Evolutionary conservation across 1,140 invertebrate genomes (phyloP).

Genomic region (Acromyrmex heyeri): DNA sequence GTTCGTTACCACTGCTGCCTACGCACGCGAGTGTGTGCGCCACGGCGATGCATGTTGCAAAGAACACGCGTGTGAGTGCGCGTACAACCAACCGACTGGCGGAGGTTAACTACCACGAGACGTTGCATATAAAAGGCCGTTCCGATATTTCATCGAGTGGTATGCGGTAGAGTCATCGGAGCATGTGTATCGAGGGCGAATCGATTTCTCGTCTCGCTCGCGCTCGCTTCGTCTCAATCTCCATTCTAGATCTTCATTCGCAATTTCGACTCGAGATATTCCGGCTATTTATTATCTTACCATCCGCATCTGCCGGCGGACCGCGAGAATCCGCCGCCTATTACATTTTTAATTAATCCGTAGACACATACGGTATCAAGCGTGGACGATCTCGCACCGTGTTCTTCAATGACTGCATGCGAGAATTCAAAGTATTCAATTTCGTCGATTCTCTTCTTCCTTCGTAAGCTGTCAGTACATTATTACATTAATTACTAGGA

Average conservation of each 20-base stretch:
- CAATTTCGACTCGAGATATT: conserved; percentile 54
- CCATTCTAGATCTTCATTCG: conserved; percentile 58
- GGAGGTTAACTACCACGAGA: conserved; percentile 75
- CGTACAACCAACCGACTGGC: conserved; percentile 4
- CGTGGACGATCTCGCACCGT: conserved; percentile 33
- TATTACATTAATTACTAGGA: not conserved
- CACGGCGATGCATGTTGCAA: conserved; percentile 16
- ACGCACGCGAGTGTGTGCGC: conserved; percentile 70
- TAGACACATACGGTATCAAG: conserved; percentile 40
- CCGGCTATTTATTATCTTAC: conserved; percentile 45
- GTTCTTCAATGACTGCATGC: not conserved
- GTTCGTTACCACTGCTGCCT: conserved; percentile 82
- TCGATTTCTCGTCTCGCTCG: conserved; percentile 67
- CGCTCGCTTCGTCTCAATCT: conserved; percentile 14
- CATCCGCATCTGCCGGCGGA: conserved; percentile 27
- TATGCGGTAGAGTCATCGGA: conserved; percentile 71
- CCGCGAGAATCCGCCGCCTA: conserved; percentile 15
- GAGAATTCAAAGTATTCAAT: not conserved
- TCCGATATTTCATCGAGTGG: conserved; percentile 78
- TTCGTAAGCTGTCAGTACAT: not conserved
- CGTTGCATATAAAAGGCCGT: conserved; percentile 76
- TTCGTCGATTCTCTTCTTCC: conserved; percentile 2
- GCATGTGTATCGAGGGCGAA: conserved; percentile 66
- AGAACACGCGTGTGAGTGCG: conserved; percentile 7
- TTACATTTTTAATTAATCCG: conserved; percentile 55